Percentiles rank a stretch among this genome's conserved stretches.
These are phyloP conservation scores for Gnathonemus longibarbis DNA, from an alignment of 2,113 vertebrate species.

Conservation along the genomic window DNA sequence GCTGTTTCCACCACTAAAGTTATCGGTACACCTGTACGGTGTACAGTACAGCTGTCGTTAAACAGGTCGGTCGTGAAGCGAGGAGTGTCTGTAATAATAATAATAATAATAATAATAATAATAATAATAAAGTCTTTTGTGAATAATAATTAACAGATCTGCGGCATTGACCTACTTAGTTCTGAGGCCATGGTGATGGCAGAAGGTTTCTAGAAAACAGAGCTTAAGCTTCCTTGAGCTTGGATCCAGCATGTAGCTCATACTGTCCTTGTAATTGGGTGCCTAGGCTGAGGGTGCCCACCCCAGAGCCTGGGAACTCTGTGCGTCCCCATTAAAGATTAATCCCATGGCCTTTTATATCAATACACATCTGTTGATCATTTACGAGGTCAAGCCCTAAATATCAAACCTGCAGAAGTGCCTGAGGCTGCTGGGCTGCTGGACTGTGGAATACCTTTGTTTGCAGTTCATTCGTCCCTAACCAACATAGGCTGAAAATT, in stretches of 20 bases:
- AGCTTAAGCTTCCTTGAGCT: background rate
- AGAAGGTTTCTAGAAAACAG: background rate
- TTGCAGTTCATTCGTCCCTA: background rate
- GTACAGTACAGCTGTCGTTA: too few relatives aligned
- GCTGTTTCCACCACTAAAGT: too few relatives aligned
- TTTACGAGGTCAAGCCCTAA: background rate
- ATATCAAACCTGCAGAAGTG: background rate
- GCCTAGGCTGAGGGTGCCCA: background rate
- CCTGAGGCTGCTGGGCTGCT: background rate
- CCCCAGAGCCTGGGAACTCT: background rate
- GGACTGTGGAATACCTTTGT: background rate
- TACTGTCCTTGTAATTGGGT: background rate
- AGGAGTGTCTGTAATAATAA: background rate
- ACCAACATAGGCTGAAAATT: background rate
- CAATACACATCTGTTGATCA: background rate
- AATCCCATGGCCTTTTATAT: background rate
- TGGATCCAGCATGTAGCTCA: background rate
- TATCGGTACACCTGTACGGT: too few relatives aligned
- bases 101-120: background rate
- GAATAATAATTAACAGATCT: background rate
- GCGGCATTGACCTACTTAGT: background rate
- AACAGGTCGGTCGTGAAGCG: too few relatives aligned
- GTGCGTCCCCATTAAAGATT: slow-evolving; percentile 12
- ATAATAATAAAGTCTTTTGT: background rate
- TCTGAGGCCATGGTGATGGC: background rate